Base-by-base conservation (phyloP, 2,888 invertebrate genomes). In the Cerastis rubricosa region DNA sequence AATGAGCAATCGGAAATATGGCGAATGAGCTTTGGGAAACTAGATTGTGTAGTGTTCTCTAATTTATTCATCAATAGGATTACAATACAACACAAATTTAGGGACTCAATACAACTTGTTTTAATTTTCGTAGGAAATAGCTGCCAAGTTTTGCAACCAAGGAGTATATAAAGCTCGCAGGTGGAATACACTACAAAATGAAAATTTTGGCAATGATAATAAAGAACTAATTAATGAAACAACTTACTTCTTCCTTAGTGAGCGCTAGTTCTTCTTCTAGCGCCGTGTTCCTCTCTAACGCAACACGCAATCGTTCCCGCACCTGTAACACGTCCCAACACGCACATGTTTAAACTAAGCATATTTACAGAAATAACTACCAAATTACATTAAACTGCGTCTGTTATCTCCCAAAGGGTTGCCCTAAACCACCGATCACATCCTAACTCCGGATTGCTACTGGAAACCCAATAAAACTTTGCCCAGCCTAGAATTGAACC, bases 221-320 rank as follows among this genome's bases (percentile, higher is more conserved):
- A 43, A 43, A n/a, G 14, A 14, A 7, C 1, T 5, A 40, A 64
- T 14, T 7, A 40, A n/a, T 40, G 3, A 43, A 64, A n/a, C 14
- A 64, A 93, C 97, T 97, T 96, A 99, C 99, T 98, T 99, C 99
- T 97, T 99, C 99, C 98, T 99, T 99, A 97, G 99, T 98, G 97
- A 98, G 97, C 91, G 98, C 98, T 94, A 99, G 97, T 97, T 99
- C 99, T 94, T 99, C 99, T 97, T 99, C 99, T 94, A 99, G 97
- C 86, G 98, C 98, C 84, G 99, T 98, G 94, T 99, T 99, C 94
- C 99, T 98, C 96, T 99, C 99, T 94, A 99, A 97, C 89, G 99
- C 99, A 76, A 99, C 98, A 90, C 99, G 98, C 94, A 99, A 97
- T 93, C 99, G 97, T 96, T 99, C 99, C 88, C 99, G 98, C 81